Percentiles rank a stretch among this genome's conserved stretches.
phyloP scores from a whole-genome alignment of 2,113 vertebrate genomes.

The Phrynosoma platyrhinos region DNA sequence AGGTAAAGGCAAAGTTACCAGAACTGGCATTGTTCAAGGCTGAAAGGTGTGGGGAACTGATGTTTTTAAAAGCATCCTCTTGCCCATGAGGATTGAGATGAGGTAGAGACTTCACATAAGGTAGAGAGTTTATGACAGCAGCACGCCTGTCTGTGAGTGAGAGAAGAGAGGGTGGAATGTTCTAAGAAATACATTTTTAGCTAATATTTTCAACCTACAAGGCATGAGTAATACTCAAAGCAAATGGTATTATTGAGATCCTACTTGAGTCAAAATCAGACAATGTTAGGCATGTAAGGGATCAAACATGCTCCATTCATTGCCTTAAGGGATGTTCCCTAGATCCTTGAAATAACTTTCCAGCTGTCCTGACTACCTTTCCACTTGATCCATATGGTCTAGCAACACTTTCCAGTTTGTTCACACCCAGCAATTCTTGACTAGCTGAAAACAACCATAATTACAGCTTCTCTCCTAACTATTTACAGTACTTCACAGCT shows the following conservation, averaged over 20 bases:
- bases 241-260: not conserved
- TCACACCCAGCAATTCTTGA: not conserved
- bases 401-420: not conserved
- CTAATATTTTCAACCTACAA: not conserved
- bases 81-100: too few species aligned
- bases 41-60: too few species aligned
- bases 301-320: not conserved
- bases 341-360: not conserved
- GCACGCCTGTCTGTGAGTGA: not conserved
- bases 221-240: not conserved
- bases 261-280: not conserved
- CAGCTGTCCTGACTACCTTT: not conserved
- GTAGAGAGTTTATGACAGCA: not conserved
- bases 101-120: too few species aligned
- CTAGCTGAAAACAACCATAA: too few species aligned
- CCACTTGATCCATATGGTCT: not conserved
- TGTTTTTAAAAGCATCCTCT: too few species aligned
- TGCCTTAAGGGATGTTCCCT: not conserved
- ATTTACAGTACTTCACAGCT: too few species aligned
- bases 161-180: not conserved
- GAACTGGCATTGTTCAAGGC: too few species aligned
- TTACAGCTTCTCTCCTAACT: not conserved
- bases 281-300: not conserved
- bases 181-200: not conserved
- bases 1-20: too few species aligned